Percentiles rank a stretch among this genome's conserved stretches.
Conservation (phyloP, 2,113 vertebrate genomes). For the human (Homo sapiens) region GRCh38 chrX:150571001-150571500, state of each 20-base stretch:
- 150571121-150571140: constrained; percentile 26
- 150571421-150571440: not conserved
- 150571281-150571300: constrained; percentile 64
- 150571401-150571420: not conserved
- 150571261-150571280: constrained; percentile 69
- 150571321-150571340: not conserved
- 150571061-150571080: constrained; percentile 23
- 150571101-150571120: not conserved
- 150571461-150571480: not conserved
- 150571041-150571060: constrained; percentile 58
- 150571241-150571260: constrained; percentile 47
- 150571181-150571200: constrained; percentile 38
- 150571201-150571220: constrained; percentile 60
- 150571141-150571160: constrained; percentile 49
- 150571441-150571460: constrained; percentile 39
- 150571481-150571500: not conserved
- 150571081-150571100: constrained; percentile 46
- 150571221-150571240: constrained; percentile 58
- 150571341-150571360: not conserved
- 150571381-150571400: not conserved
- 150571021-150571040: constrained; percentile 49
- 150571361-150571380: not conserved
- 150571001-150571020: constrained; percentile 49
- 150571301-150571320: constrained; percentile 52
- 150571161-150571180: constrained; percentile 47